Evolutionary conservation across 2,888 invertebrate genomes (phyloP).

Genomic region (Eurytoma adleriae): DNA sequence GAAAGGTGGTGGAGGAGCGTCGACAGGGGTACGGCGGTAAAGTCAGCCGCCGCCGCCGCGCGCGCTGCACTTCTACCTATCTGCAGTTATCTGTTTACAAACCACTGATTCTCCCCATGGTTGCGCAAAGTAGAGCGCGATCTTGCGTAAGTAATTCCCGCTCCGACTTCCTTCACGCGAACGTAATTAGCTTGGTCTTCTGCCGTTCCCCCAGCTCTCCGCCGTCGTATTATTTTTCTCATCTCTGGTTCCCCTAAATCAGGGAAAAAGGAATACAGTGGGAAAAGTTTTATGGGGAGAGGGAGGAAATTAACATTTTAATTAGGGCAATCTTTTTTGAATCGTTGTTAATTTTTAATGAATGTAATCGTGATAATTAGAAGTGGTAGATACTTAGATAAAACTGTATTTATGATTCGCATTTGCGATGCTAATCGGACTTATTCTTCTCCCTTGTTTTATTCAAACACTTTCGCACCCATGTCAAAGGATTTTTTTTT

Average conservation of each 20-base stretch:
- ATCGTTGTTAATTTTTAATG: too few species aligned
- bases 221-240: not conserved
- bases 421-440: too few species aligned
- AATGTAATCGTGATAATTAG: too few species aligned
- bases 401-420: too few species aligned
- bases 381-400: too few species aligned
- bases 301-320: not conserved
- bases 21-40: not conserved
- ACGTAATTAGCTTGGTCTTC: constrained; percentile 27
- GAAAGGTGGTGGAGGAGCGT: not conserved
- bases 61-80: constrained; percentile 15
- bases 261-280: too few species aligned
- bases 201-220: not conserved
- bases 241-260: not conserved
- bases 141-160: constrained; percentile 49
- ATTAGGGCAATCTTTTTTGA: too few species aligned
- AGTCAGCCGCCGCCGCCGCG: constrained; percentile 4
- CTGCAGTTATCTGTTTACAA: constrained; percentile 50
- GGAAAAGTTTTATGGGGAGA: not conserved
- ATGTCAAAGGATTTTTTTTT: too few species aligned
- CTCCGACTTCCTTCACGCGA: constrained; percentile 28
- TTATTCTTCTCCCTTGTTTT: too few species aligned
- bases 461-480: too few species aligned
- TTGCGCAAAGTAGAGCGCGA: constrained; percentile 31
- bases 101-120: constrained; percentile 43